These are phyloP conservation scores for Nautilus pompilius DNA, from an alignment of 1,140 invertebrate genomes.

Conservation along the genomic window DNA sequence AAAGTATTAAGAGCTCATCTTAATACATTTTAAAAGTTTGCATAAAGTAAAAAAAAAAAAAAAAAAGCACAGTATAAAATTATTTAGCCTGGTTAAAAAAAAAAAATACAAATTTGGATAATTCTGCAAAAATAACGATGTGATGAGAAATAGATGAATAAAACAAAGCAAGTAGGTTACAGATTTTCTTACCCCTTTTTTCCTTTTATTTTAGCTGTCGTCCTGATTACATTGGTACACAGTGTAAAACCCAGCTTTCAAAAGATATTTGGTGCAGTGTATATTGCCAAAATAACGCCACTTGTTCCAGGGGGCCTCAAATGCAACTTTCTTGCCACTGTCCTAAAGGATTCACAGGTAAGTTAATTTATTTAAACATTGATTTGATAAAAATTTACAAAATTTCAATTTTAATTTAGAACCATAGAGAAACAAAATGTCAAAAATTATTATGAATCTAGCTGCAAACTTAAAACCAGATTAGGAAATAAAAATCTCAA, in stretches of 20 bases:
- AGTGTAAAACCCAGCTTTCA: conserved; percentile 27
- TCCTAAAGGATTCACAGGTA: conserved; percentile 17
- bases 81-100: background rate
- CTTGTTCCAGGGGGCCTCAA: background rate
- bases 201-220: conserved; percentile 28
- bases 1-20: no score
- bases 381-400: no score
- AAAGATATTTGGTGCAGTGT: background rate
- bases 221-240: conserved; percentile 30
- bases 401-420: background rate
- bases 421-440: background rate
- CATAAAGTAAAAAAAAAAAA: background rate
- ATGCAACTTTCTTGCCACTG: conserved; percentile 12
- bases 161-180: no score
- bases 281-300: conserved; percentile 10
- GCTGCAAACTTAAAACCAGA: no score
- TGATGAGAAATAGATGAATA: no score
- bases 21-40: background rate
- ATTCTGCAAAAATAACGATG: background rate
- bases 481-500: no score
- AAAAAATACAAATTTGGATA: background rate
- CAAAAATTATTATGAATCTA: no score
- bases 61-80: background rate
- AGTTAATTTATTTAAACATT: no score
- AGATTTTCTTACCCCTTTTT: background rate